These are phyloP conservation scores for Ammodytes marinus DNA, from an alignment of 2,113 vertebrate species.

Conservation along the genomic window DNA sequence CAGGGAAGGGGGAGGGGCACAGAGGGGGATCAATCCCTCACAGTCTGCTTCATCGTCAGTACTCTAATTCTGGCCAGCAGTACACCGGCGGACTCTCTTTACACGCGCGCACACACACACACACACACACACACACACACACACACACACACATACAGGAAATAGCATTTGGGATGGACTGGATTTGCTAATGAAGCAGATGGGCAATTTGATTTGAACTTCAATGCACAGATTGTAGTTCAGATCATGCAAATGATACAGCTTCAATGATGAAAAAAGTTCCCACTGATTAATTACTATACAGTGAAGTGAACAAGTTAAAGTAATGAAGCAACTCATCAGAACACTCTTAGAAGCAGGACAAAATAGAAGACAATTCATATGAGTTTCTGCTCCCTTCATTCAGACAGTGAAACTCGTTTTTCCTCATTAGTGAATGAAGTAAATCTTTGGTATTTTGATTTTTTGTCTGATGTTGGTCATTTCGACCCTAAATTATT, in stretches of 20 bases:
- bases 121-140: slow-evolving; percentile 15
- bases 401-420: not conserved
- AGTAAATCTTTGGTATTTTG: not conserved
- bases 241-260: slow-evolving; percentile 37
- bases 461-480: not conserved
- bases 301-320: slow-evolving; percentile 10
- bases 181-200: slow-evolving; percentile 63
- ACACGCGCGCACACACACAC: not conserved
- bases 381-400: not conserved
- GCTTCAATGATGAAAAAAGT: slow-evolving; percentile 33
- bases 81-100: slow-evolving; percentile 9
- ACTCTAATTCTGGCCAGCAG: slow-evolving; percentile 36
- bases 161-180: slow-evolving; percentile 30
- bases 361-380: slow-evolving; percentile 2
- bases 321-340: slow-evolving; percentile 38
- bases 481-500: not conserved
- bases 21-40: slow-evolving; percentile 42
- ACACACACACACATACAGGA: not conserved
- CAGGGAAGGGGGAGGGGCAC: slow-evolving; percentile 21
- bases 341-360: not conserved
- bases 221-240: slow-evolving; percentile 57
- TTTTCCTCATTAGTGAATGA: not conserved
- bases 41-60: slow-evolving; percentile 46
- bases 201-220: slow-evolving; percentile 42
- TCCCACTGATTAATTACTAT: slow-evolving; percentile 44